phyloP scores from a whole-genome alignment of 1,140 invertebrate species.

The Bombus impatiens region DNA sequence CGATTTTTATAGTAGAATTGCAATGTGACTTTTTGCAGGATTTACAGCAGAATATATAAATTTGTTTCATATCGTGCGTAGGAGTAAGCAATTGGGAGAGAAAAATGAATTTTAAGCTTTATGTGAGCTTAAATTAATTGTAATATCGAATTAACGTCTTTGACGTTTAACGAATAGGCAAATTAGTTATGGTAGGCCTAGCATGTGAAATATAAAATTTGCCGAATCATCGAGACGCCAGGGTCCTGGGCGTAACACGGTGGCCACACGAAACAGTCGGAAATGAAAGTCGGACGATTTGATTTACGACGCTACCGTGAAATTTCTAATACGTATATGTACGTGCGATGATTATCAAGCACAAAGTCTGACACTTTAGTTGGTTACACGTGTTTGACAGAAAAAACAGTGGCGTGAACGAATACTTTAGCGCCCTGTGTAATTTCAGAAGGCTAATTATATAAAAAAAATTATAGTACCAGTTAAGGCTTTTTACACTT shows the following conservation, averaged over 20 bases:
- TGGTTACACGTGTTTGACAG: constrained; percentile 30
- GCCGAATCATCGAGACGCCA: neutral
- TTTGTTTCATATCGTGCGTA: neutral
- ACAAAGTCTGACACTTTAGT: constrained; percentile 33
- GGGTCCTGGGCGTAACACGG: neutral
- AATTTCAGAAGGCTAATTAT: neutral
- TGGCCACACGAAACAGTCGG: constrained; percentile 29
- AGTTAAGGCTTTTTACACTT: neutral
- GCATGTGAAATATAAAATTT: neutral
- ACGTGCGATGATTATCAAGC: constrained; percentile 43
- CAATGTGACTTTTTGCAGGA: neutral
- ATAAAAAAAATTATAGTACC: neutral
- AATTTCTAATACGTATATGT: constrained; percentile 61
- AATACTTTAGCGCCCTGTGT: neutral
- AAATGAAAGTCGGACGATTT: constrained; percentile 62
- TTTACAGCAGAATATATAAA: neutral
- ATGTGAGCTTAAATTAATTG: too few relatives aligned
- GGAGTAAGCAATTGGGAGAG: too few relatives aligned
- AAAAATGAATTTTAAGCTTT: too few relatives aligned
- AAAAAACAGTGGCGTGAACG: constrained; percentile 12
- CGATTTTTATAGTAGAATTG: neutral
- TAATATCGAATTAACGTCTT: too few relatives aligned
- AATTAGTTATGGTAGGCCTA: neutral
- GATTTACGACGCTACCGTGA: constrained; percentile 53
- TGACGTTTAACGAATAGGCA: neutral